These are phyloP conservation scores for Cyprinus carpio DNA, from an alignment of 2,113 vertebrate genomes.

Conservation along the genomic window DNA sequence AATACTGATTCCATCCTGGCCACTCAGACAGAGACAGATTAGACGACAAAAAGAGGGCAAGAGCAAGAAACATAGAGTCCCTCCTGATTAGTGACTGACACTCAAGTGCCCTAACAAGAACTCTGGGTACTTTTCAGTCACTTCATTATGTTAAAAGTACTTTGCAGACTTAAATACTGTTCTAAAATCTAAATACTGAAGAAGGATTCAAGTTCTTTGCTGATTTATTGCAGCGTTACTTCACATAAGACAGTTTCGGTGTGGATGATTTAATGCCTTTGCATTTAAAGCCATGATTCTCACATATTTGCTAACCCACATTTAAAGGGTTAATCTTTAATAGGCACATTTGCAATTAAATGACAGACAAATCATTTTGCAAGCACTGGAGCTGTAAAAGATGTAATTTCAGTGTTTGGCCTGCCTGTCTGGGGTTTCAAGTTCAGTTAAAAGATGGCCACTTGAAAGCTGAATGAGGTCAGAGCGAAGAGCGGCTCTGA, in stretches of 20 bases:
- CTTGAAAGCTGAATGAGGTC: constrained; percentile 71
- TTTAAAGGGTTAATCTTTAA: not conserved
- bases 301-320: not conserved
- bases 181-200: constrained; percentile 31
- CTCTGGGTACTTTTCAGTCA: constrained; percentile 89
- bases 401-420: constrained; percentile 12
- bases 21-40: constrained; percentile 99
- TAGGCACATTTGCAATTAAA: not conserved
- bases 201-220: not conserved
- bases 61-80: constrained; percentile 50
- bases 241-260: not conserved
- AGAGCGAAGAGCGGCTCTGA: constrained; percentile 56
- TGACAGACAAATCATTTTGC: not conserved
- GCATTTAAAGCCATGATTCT: not conserved
- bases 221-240: not conserved
- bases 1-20: constrained; percentile 85
- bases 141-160: constrained; percentile 52
- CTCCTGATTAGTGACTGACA: constrained; percentile 97
- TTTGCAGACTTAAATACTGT: constrained; percentile 43
- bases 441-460: constrained; percentile 63
- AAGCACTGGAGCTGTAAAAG: not conserved
- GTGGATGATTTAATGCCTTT: not conserved
- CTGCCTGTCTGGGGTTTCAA: not conserved
- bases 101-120: constrained; percentile 89
- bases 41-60: constrained; percentile 81